A percentile compares a stretch with the other conserved stretches of the same genome.
Conservation (phyloP, 2,797 vertebrate species). For the Falco berigora region DNA sequence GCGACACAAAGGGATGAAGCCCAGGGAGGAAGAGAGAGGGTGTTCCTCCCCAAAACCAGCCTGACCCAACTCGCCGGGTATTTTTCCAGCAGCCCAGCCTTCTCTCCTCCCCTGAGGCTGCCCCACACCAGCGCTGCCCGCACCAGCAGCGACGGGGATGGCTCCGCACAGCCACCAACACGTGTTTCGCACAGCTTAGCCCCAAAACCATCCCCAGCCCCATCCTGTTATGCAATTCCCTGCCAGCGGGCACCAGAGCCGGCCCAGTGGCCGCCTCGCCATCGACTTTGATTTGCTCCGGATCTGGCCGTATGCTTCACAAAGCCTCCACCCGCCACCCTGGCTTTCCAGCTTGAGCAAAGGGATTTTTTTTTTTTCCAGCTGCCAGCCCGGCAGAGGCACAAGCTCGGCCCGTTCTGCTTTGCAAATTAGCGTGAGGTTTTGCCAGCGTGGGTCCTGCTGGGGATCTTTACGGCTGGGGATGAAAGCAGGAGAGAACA, state of each 20-base stretch:
- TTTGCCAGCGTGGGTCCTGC: constrained; percentile 18
- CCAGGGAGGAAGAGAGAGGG: not conserved
- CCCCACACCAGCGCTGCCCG: not conserved
- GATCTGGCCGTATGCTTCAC: not conserved
- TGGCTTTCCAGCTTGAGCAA: not conserved
- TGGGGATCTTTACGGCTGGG: constrained; percentile 7
- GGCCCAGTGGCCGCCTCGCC: constrained; percentile 4
- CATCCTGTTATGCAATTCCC: constrained; percentile 46
- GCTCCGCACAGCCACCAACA: not conserved
- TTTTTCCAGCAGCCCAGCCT: not conserved
- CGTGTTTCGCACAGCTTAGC: constrained; percentile 29
- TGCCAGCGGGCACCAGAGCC: not conserved
- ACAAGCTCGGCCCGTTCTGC: not conserved
- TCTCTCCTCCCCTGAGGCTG: not conserved
- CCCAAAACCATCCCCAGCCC: constrained; percentile 23
- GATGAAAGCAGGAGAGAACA: constrained; percentile 54
- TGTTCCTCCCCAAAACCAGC: not conserved
- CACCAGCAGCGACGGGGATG: not conserved
- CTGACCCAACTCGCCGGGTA: not conserved
- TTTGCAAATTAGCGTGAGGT: constrained; percentile 2
- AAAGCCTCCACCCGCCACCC: not conserved
- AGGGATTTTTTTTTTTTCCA: not conserved
- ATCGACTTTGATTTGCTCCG: not conserved
- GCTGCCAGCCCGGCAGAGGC: not conserved
- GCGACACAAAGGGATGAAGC: not conserved